Base-by-base conservation (phyloP, 2,113 vertebrate species). In the Otus sunia region DNA sequence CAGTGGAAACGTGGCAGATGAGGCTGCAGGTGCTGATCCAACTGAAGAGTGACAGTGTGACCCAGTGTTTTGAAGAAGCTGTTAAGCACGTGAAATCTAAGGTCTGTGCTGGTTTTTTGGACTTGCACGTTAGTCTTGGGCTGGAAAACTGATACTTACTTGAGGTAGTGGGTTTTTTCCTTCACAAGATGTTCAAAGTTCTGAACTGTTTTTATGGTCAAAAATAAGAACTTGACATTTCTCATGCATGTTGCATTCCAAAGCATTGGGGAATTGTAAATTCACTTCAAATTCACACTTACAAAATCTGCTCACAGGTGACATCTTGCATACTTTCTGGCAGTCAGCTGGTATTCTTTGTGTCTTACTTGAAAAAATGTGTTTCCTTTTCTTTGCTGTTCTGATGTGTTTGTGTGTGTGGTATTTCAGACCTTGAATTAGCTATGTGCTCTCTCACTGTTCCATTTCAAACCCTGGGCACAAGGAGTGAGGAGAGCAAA, bases 1-100 rank as follows among this genome's bases (percentile, higher is more conserved):
- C 99, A 0, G 97, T 98, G 82, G 96, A 97, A 5, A 95, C 26
- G 23, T 99, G 99, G 99, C 98, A 97, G 92, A 80, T 97, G 91
- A 98, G 98, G 91, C 96, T 99, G 97, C 98, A 93, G 97, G 97
- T 98, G 41, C 94, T 99, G n/a, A 98, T 99, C 52, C 93, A 95
- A 23, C 90, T 98, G 94, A 95, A 98, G 82, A 98, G 97, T 8
- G 88, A 83, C 1, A 92, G 97, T 11, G n/a, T 98, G 27, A 92
- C 77, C 32, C 45, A 15, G 78, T 94, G 98, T 84, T 99, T 99
- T 97, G 98, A 99, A 95, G 98, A 99, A 84, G 99, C 99, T 3
- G 50, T 99, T 72, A 94, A 95, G 55, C 96, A 97, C 1, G 27
- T 99, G 55, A 98, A 98, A 95, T 97, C 98, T 58, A 98, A 99